These are phyloP conservation scores for Calephelis nemesis DNA, from an alignment of 1,140 invertebrate genomes.

Conservation along the genomic window DNA sequence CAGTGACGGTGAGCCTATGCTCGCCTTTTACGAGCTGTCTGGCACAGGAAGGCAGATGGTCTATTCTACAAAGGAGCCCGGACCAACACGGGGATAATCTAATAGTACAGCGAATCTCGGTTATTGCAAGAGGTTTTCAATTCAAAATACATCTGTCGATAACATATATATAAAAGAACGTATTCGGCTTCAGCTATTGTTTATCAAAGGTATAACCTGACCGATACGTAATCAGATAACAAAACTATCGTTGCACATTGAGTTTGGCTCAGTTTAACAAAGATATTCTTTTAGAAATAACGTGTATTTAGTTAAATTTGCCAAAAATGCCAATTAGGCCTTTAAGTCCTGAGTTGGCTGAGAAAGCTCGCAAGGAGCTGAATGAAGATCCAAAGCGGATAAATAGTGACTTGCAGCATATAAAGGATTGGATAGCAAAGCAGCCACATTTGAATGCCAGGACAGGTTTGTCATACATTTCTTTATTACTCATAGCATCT, in stretches of 20 bases:
- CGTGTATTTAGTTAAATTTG: neutral
- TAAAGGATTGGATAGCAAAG: conserved; percentile 83
- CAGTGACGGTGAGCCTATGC: no score
- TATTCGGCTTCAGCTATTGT: neutral
- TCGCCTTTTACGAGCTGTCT: no score
- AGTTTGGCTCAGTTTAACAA: neutral
- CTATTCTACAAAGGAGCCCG: no score
- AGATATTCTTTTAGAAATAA: neutral
- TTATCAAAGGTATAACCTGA: conserved; percentile 1
- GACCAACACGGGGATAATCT: no score
- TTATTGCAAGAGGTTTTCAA: no score
- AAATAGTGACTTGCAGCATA: conserved; percentile 77
- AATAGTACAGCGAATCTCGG: no score
- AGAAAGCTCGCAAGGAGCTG: conserved; percentile 79
- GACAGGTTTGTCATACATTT: conserved; percentile 39
- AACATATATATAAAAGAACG: no score
- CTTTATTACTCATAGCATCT: no score
- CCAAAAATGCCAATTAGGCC: conserved; percentile 59
- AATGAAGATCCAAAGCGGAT: conserved; percentile 81
- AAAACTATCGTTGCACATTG: neutral
- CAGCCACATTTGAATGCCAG: conserved; percentile 80
- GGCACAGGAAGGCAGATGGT: no score
- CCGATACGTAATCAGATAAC: conserved; percentile 6
- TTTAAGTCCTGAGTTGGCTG: conserved; percentile 68
- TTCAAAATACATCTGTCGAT: no score